Base-by-base conservation (phyloP, 2,797 vertebrate species). In the Galaxias olidus region DNA sequence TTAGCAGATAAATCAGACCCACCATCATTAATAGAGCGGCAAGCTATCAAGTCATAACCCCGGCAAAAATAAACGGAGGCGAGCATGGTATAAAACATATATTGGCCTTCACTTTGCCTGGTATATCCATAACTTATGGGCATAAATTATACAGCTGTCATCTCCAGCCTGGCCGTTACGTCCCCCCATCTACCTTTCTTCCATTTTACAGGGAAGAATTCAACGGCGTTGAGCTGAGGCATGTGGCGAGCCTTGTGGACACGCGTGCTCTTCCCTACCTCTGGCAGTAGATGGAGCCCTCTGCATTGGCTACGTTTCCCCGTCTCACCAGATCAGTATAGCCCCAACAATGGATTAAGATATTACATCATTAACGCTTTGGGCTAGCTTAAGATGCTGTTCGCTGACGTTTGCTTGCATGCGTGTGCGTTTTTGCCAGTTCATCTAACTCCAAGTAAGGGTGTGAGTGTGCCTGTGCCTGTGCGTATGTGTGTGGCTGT, bases 1-100 rank as follows among this genome's bases (percentile, higher is more conserved):
- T 41, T 65, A 63, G 63, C 15, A 45, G 41, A 90, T 91, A 90
- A 91, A 91, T 92, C 89, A 84, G 54, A 56, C 48, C 68, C 76
- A 84, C 81, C 77, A 86, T 89, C 89, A 91, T 89, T 86, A 90
- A 89, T 82, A 80, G 82, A 80, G 78, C 80, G 51, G 52, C 70
- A 76, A 74, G 74, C 81, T 72, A 90, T 91, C 84, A 91, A 88
- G 86, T 87, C 85, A 84, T 88, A 91, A 90, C 86, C 83, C 82
- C 63, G 65, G 71, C 66, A 69, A 77, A 86, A 90, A 90, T 88
- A 89, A 90, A 90, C 83, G 73, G 76, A 78, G 69, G 71, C 67
- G 72, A 76, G 83, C 55, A 13, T 66, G 76, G 79, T 82, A 89
- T 91, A 88, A 92, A 91, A 83, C 87, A 88, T 84, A 84, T 77